phyloP scores from a whole-genome alignment of 2,113 vertebrate genomes.

The Nyctibius bracteatus region DNA sequence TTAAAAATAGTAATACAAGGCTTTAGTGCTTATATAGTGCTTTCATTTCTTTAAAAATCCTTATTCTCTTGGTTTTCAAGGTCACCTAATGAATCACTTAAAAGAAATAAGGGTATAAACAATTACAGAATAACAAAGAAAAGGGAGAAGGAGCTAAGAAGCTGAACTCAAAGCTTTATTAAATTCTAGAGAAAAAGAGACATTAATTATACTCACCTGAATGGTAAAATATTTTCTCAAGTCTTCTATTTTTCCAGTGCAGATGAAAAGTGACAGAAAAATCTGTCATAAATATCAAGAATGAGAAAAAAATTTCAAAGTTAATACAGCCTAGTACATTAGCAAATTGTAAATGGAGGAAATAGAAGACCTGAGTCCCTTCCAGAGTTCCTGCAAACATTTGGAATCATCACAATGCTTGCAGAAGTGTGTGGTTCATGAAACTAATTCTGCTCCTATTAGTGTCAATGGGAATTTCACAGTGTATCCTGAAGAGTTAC shows the following conservation, averaged over 20 bases:
- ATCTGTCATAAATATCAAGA: neutral
- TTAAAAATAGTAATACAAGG: neutral
- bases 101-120: neutral
- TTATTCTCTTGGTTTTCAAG: neutral
- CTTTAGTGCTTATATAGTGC: neutral
- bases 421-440: neutral
- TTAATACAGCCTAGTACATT: neutral
- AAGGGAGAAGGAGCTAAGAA: neutral
- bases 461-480: neutral
- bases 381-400: neutral
- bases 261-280: conserved; percentile 4
- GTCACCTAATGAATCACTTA: neutral
- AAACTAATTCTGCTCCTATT: neutral
- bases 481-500: neutral
- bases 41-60: neutral
- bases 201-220: neutral
- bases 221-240: neutral
- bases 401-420: neutral
- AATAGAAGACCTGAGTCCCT: neutral
- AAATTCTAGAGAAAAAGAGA: neutral
- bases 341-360: neutral
- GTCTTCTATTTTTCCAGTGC: neutral
- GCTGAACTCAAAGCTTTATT: neutral
- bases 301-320: neutral
- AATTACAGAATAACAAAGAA: neutral